Evolutionary conservation across 2,797 vertebrate species (phyloP).

Genomic region (Semaprochilodus insignis): DNA sequence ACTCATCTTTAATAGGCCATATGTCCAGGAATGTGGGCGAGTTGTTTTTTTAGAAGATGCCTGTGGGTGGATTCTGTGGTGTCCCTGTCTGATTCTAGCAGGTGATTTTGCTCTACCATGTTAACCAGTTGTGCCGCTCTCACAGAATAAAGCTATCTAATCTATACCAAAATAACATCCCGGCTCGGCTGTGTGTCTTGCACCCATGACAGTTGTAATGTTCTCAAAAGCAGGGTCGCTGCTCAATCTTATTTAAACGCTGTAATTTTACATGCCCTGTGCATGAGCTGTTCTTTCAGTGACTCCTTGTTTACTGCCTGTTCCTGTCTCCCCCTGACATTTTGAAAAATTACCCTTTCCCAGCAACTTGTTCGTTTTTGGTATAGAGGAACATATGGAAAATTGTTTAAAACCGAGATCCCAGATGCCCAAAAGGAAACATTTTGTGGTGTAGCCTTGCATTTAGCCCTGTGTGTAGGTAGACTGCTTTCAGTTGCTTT

Average conservation of each 20-base stretch:
- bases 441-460: conserved; percentile 22
- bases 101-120: conserved; percentile 16
- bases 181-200: not conserved
- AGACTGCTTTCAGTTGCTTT: conserved; percentile 17
- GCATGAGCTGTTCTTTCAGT: not conserved
- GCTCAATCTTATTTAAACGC: not conserved
- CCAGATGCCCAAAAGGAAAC: conserved; percentile 4
- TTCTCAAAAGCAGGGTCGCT: not conserved
- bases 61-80: conserved; percentile 40
- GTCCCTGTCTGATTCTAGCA: not conserved
- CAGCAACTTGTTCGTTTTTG: conserved; percentile 1
- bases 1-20: conserved; percentile 37
- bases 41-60: conserved; percentile 29
- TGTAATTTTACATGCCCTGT: not conserved
- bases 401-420: conserved; percentile 25
- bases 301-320: not conserved
- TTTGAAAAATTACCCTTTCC: conserved; percentile 24
- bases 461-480: not conserved
- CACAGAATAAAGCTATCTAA: not conserved
- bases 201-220: not conserved
- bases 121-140: not conserved
- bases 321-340: conserved; percentile 1
- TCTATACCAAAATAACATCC: conserved; percentile 2
- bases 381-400: not conserved
- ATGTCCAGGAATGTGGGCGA: conserved; percentile 28